Evolutionary conservation across 2,888 invertebrate genomes (phyloP), one percentile per base, ranked within the genome.

Genomic region (Lasiommata megera): DNA sequence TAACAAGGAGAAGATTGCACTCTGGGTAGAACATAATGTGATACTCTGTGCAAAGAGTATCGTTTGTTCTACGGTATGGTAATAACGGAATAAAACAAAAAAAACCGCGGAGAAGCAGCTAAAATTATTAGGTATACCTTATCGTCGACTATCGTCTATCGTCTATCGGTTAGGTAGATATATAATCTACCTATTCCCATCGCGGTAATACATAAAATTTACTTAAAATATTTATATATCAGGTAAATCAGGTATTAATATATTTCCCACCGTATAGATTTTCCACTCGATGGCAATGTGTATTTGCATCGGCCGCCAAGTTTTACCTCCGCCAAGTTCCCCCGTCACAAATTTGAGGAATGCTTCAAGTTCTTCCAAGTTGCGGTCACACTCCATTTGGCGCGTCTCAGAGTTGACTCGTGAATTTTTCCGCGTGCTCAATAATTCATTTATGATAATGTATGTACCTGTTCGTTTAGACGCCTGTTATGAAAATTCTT

Each of bases 381-480:
- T 14, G n/a, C 46, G 31, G 40, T 46, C 47, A 47, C 58, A 28
- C 47, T 31, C 62, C 63, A 64, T 63, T 64, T 66, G 51, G 23
- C 14, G 12, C 54, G 66, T 70, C 69, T 69, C 60, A 74, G 72
- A 76, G 76, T 73, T 67, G 70, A 68, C 70, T 63, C 60, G 60
- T 63, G 54, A 56, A 62, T 59, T 71, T 74, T 68, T 74, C 69
- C 71, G 23, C 68, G 58, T 62, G 61, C 68, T 76, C 72, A 70
- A 76, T 76, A 77, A 76, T 77, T 77, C 77, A 78, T 76, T 64
- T 72, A 77, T 76, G 77, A 54, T 71, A 76, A 76, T 75, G 28
- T 18, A 76, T 75, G 28, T 18, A 3, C 11, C 29, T 47, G 23
- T 23, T 23, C 11, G 23, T 37, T 38, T 54, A 16, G 40, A 18